Evolutionary conservation across 1,140 invertebrate genomes (phyloP), one percentile per base, ranked within the genome.

Genomic region (Monomorium pharaonis): DNA sequence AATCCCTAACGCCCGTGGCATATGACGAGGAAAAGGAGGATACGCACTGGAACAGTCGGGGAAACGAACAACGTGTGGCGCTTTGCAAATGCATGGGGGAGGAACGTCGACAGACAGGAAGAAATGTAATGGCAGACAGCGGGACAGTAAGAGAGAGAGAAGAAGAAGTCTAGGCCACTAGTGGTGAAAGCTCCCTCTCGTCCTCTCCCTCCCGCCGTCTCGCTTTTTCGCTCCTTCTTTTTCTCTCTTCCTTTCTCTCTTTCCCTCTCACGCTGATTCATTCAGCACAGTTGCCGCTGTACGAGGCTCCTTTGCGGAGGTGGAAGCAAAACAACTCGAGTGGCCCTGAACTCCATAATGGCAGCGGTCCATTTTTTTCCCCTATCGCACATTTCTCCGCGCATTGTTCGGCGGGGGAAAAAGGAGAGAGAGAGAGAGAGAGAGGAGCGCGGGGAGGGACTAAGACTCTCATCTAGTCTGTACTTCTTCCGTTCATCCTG

Each of bases 301-400:
- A 86, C 88, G 88, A 86, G 88, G 72, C 89, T 90, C 89, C 89
- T 90, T 90, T 90, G 89, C 89, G 89, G 84, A 88, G 89, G 74
- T 90, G 89, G 86, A 90, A 90, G 89, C 89, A 90, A 90, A 90
- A 90, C 89, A 90, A 90, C 89, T 90, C 89, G 89, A 90, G 89
- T 90, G 89, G 86, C 89, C 89, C 89, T 90, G 89, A 90, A 90
- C 89, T 90, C 89, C 89, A 90, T 90, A 90, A 90, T 90, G 89
- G 89, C 89, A 90, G 88, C 89, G 84, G 89, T 90, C 89, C 89
- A 90, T 90, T 90, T 90, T 90, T 90, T 90, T 86, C 78, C 88
- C 62, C 89, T 90, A 90, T 90, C 89, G 89, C 72, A 88, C 88
- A 90, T 89, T 91, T 91, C 86, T 89, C 86, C 87, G 89, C 90